Percentiles rank a stretch among this genome's conserved stretches.
Evolutionary conservation across 2,888 invertebrate species (phyloP).

Genomic region (Chrysolina americana): DNA sequence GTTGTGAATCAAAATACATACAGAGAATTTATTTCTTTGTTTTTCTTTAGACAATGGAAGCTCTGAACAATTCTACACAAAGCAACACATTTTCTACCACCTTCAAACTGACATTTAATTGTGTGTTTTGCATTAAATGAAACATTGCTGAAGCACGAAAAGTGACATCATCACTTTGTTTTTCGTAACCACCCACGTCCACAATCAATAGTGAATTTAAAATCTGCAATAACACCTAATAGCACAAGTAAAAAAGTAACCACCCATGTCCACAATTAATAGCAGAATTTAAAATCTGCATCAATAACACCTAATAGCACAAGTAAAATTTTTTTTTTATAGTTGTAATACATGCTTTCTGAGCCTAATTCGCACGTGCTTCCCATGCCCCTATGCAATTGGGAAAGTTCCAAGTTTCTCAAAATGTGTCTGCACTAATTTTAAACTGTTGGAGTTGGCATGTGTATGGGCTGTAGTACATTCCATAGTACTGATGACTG

Average conservation of each 20-base stretch:
- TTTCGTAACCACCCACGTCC: constrained; percentile 45
- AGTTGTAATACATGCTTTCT: constrained; percentile 41
- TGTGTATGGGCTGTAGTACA: neutral
- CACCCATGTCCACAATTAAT: too few relatives aligned
- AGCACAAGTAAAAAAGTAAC: too few relatives aligned
- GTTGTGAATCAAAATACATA: too few relatives aligned
- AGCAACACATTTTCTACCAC: too few relatives aligned
- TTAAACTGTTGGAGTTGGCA: neutral
- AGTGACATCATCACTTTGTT: constrained; percentile 32
- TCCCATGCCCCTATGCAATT: neutral
- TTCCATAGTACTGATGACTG: neutral
- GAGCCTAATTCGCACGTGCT: constrained; percentile 20
- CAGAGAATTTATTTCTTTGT: too few relatives aligned
- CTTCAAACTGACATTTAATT: too few relatives aligned
- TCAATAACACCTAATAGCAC: constrained; percentile 46
- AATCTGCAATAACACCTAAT: too few relatives aligned
- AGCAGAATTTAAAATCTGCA: too few relatives aligned
- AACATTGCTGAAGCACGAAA: neutral
- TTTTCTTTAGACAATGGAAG: too few relatives aligned
- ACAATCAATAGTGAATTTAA: constrained; percentile 45
- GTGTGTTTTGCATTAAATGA: too few relatives aligned
- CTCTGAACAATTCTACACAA: too few relatives aligned
- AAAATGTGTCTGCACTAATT: neutral
- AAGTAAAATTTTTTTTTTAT: constrained; percentile 43
- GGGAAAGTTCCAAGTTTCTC: neutral